phyloP scores from a whole-genome alignment of 2,113 vertebrate genomes.

The Ceyx cyanopectus region DNA sequence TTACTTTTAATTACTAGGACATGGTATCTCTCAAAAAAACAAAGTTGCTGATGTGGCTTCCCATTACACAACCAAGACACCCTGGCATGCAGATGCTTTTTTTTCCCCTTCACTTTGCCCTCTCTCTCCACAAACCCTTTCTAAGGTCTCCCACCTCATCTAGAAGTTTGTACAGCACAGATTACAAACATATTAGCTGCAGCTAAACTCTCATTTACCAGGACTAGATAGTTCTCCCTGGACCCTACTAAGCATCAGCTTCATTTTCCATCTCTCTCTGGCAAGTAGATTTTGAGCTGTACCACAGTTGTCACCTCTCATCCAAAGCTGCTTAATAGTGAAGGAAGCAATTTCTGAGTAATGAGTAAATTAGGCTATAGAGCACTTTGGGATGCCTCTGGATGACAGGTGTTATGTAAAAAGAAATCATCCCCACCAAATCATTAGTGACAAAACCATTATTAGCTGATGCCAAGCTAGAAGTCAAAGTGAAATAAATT shows the following conservation, averaged over 20 bases:
- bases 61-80: not conserved
- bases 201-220: not conserved
- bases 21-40: not conserved
- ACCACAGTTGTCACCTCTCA: not conserved
- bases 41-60: not conserved
- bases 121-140: not conserved
- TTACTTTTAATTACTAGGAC: not conserved
- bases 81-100: not conserved
- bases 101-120: not conserved
- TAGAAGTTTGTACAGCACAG: not conserved
- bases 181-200: not conserved
- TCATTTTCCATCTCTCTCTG: not conserved
- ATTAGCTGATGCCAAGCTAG: not conserved
- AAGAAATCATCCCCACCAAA: conserved; percentile 1
- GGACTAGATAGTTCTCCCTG: not conserved
- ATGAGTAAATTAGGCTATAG: conserved; percentile 3
- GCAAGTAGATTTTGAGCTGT: not conserved
- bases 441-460: conserved; percentile 14
- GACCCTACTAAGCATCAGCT: not conserved
- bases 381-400: not conserved
- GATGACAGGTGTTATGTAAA: not conserved
- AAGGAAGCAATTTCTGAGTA: conserved; percentile 18
- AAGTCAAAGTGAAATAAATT: conserved; percentile 26
- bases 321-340: not conserved
- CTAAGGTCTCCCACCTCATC: not conserved